Percentiles rank a stretch among this genome's conserved stretches.
phyloP scores from a whole-genome alignment of 2,797 vertebrate genomes.

The Neoniphon sammara region DNA sequence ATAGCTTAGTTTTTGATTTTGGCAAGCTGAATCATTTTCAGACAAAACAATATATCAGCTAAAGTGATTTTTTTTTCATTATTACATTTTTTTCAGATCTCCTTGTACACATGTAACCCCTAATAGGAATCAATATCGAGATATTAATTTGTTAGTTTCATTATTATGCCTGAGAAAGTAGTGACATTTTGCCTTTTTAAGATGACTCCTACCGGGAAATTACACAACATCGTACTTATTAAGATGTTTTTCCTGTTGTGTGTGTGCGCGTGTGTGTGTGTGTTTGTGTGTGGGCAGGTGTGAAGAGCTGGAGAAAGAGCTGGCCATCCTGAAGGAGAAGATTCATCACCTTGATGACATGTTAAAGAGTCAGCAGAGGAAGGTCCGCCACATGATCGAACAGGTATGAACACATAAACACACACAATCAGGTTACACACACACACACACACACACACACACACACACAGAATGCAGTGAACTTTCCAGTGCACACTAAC shows the following conservation, averaged over 20 bases:
- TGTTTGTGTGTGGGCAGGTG: slow-evolving; percentile 75
- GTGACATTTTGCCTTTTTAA: too few relatives aligned
- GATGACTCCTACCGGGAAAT: too few relatives aligned
- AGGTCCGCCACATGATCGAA: slow-evolving; percentile 95
- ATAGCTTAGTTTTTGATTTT: neutral
- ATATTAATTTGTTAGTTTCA: too few relatives aligned
- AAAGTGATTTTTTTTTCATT: too few relatives aligned
- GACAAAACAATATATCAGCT: too few relatives aligned
- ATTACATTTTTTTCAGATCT: too few relatives aligned
- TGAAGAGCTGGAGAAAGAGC: slow-evolving; percentile 86
- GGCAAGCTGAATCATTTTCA: neutral
- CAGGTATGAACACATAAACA: slow-evolving; percentile 82
- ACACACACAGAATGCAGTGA: slow-evolving; percentile 23
- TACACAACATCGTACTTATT: too few relatives aligned
- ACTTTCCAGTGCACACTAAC: slow-evolving; percentile 9
- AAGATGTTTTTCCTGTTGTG: too few relatives aligned
- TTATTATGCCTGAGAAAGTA: too few relatives aligned
- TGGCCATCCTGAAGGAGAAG: slow-evolving; percentile 88
- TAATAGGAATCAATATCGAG: too few relatives aligned
- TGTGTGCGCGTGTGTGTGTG: neutral
- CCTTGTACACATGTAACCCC: too few relatives aligned
- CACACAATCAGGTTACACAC: slow-evolving; percentile 17
- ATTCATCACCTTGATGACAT: slow-evolving; percentile 94
- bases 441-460: neutral
- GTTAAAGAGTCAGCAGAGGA: slow-evolving; percentile 95